These are phyloP conservation scores for Drosophila mayri DNA, from an alignment of 1,140 invertebrate species.

Conservation along the genomic window DNA sequence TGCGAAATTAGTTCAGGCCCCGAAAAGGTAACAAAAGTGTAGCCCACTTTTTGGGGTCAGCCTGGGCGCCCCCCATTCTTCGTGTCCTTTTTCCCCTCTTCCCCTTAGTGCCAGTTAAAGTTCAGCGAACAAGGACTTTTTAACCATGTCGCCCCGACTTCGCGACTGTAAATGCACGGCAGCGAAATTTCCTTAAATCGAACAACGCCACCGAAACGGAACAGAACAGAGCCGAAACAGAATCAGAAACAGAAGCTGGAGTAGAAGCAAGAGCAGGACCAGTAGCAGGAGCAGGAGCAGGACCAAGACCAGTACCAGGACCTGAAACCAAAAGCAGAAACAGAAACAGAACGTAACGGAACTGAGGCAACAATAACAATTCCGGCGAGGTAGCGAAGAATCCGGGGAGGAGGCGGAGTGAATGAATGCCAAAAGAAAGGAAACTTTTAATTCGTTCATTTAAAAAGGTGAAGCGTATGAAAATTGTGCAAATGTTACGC, in stretches of 20 bases:
- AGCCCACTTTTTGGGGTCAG: constrained; percentile 55
- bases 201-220: constrained; percentile 51
- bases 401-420: constrained; percentile 8
- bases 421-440: constrained; percentile 49
- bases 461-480: constrained; percentile 80
- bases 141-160: constrained; percentile 57
- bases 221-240: constrained; percentile 11
- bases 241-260: constrained; percentile 1
- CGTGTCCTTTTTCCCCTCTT: neutral
- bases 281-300: constrained; percentile 16
- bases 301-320: neutral
- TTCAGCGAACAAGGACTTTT: constrained; percentile 51
- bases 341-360: constrained; percentile 60
- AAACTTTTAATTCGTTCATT: constrained; percentile 83
- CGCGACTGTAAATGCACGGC: constrained; percentile 45
- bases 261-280: neutral
- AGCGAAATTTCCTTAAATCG: constrained; percentile 76
- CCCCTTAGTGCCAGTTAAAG: constrained; percentile 29
- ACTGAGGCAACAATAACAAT: constrained; percentile 43
- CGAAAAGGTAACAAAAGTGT: constrained; percentile 44
- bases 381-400: neutral
- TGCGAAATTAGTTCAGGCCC: constrained; percentile 51
- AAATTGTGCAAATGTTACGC: constrained; percentile 74
- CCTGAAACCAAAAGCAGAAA: constrained; percentile 20
- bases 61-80: neutral